These are phyloP conservation scores for Muricea muricata DNA, from an alignment of 92 coral and sea anemone species.

Conservation along the genomic window DNA sequence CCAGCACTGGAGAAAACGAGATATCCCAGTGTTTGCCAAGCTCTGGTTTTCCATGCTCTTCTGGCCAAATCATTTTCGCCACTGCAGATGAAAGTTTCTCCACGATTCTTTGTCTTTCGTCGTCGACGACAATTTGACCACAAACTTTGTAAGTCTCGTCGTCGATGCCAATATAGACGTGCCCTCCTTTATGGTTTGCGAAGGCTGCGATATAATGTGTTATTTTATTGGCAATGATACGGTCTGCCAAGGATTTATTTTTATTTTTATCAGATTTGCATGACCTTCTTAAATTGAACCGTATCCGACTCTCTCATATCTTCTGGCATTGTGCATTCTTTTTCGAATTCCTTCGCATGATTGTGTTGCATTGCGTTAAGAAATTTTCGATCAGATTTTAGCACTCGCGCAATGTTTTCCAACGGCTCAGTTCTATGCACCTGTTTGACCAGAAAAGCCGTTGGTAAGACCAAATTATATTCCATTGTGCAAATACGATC, in stretches of 20 bases:
- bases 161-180: slow-evolving; percentile 56
- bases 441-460: slow-evolving; percentile 45
- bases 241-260: slow-evolving; percentile 55
- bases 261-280: slow-evolving; percentile 48
- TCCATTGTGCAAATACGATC: slow-evolving; percentile 38
- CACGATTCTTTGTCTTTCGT: slow-evolving; percentile 27
- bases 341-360: slow-evolving; percentile 12
- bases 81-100: slow-evolving; percentile 38
- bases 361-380: slow-evolving; percentile 1
- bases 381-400: slow-evolving; percentile 44
- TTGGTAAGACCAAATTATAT: slow-evolving; percentile 42
- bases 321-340: background rate
- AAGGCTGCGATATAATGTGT: slow-evolving; percentile 46
- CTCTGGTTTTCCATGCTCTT: slow-evolving; percentile 34
- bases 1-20: slow-evolving; percentile 47
- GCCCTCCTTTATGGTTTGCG: slow-evolving; percentile 61
- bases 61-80: slow-evolving; percentile 48
- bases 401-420: slow-evolving; percentile 46
- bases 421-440: slow-evolving; percentile 44
- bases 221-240: slow-evolving; percentile 55
- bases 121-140: slow-evolving; percentile 22
- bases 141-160: slow-evolving; percentile 31
- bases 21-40: slow-evolving; percentile 59
- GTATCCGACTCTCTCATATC: slow-evolving; percentile 36
- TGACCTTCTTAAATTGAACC: slow-evolving; percentile 48